A percentile compares a stretch with the other conserved stretches of the same genome.
These are phyloP conservation scores for Epinephelus cyanopodus DNA, from an alignment of 2,113 vertebrate genomes.

Conservation along the genomic window DNA sequence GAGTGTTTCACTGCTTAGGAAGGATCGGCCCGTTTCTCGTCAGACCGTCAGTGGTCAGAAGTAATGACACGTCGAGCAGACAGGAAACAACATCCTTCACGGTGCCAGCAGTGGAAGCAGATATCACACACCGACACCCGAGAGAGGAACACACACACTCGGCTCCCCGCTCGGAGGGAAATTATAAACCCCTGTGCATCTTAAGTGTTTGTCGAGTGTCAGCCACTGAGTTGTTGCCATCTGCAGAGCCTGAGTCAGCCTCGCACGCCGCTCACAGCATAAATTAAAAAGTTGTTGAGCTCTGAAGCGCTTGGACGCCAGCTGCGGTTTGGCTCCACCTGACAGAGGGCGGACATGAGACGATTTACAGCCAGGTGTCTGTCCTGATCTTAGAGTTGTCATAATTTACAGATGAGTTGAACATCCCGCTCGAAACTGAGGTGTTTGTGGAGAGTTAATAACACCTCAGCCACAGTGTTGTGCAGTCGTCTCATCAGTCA, in stretches of 20 bases:
- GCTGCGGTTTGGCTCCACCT: background rate
- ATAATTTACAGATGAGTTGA: background rate
- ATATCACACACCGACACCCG: background rate
- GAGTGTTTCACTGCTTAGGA: background rate
- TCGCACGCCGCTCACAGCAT: background rate
- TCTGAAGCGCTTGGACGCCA: background rate
- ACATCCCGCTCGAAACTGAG: background rate
- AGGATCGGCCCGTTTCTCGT: background rate
- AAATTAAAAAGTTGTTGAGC: background rate
- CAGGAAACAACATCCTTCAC: background rate
- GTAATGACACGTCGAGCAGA: background rate
- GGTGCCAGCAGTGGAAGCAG: background rate
- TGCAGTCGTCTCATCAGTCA: background rate
- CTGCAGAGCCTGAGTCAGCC: slow-evolving; percentile 31
- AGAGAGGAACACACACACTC: background rate
- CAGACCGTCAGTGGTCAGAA: background rate
- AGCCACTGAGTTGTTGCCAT: background rate
- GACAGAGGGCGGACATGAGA: background rate
- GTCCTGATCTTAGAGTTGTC: background rate
- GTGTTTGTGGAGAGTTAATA: background rate
- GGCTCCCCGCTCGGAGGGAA: background rate
- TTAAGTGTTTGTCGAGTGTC: slow-evolving; percentile 6
- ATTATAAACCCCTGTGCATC: background rate
- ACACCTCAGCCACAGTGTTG: too few relatives aligned
- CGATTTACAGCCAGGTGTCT: background rate